Base-by-base conservation (phyloP, 2,888 invertebrate genomes). In the Apodemia hepburni region DNA sequence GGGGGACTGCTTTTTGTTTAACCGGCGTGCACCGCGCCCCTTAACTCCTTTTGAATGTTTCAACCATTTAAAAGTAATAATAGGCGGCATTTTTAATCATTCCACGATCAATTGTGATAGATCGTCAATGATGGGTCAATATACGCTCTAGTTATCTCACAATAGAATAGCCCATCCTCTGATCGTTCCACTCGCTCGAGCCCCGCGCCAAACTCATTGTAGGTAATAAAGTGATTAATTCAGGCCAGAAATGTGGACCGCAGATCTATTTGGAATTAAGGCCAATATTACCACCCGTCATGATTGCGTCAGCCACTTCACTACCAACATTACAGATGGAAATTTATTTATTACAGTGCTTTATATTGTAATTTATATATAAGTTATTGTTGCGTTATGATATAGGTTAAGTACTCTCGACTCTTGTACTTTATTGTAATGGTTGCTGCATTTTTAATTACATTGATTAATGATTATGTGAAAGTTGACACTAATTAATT, bases 171-270 rank as follows among this genome's bases (percentile, higher is more conserved):
- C 75, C 79, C 71, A 77, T 77, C 75, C 80, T 74, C 75, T 68
- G 78, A 70, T 77, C 76, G 77, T 76, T 78, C 61, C 78, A 72
- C 77, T 75, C 79, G 76, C 77, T 75, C 79, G 76, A 59, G 67
- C 66, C 68, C 67, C 80, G 78, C 74, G 77, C 73, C 71, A 70
- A 74, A 75, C 74, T 77, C 79, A 81, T 84, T 83, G 85, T 79
- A 79, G 79, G 79, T 83, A 85, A 86, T 87, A 82, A 82, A 87
- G 84, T 87, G 85, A 87, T 87, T 87, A 87, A 86, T 85, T 85
- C 78, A 77, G 78, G 75, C 76, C 78, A 80, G 82, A 81, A 79
- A 80, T 84, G 79, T 82, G 79, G 81, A 77, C 80, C 77, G 76
- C 78, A 79, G 81, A 85, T 84, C 85, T 82, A 84, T 84, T 86